Base-by-base conservation (phyloP, 2,888 invertebrate genomes). In the Gari tellinella region DNA sequence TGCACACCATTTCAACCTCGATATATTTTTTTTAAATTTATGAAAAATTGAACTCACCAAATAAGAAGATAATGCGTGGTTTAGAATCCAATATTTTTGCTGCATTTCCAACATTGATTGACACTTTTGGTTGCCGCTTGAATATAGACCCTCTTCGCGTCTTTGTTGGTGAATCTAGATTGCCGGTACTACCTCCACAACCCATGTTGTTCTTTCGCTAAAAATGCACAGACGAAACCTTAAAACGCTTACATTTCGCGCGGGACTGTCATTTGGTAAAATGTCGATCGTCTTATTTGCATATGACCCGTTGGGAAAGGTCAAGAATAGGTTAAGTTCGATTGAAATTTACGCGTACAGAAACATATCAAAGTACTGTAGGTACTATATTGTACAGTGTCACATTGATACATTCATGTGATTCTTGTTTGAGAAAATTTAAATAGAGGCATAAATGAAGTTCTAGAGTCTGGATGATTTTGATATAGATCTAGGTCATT, bases 41-140 rank as follows among this genome's bases (percentile, higher is more conserved):
- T n/a, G n/a, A n/a, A n/a, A n/a, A 31, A 10, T 31, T 31, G 10
- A 21, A 49, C 56, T 85, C 56, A 87, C 87, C 87, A 68, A 86
- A 87, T 4, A 86, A 83, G 62, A 87, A 82, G 17, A 87, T 78
- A 10, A 85, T 56, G 38, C 66, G 68, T 3, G 82, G 81, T n/a
- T 69, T 55, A 49, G 48, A 52, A 23, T 83, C 81, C 46, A 62
- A 26, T 7, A 84, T 31, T 49, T 80, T 80, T 10, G 84, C 86
- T 40, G 69, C 77, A 53, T 72, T 70, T 52, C 86, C 87, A 25
- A 82, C 61, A 52, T 76, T 68, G 25, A 87, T 77, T 53, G 76
- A 80, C 21, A 86, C 79, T 74, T 85, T 81, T 23, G 79, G 79
- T 38, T 82, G 80, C 21, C 60, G 31, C 12, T 53, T 58, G 53